Evolutionary conservation across 2,797 vertebrate species (phyloP).

Genomic region (Enteromius paludinosus): DNA sequence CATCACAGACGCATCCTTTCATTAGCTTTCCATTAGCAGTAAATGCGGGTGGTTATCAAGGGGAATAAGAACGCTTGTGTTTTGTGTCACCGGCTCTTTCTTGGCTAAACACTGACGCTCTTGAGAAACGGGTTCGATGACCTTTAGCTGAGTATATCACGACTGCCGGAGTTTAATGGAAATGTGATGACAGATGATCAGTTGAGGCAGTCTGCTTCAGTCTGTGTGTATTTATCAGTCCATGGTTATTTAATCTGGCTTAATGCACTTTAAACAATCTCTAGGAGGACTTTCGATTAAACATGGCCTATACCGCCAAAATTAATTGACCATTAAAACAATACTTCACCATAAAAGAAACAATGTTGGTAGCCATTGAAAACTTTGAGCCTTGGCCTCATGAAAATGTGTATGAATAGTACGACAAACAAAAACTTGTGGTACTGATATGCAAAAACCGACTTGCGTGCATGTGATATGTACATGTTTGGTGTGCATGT

Average conservation of each 20-base stretch:
- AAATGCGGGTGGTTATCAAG: conserved; percentile 19
- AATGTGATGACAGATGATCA: conserved; percentile 27
- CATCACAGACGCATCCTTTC: conserved; percentile 46
- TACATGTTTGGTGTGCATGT: too few species aligned
- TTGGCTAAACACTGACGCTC: conserved; percentile 27
- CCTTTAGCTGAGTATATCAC: conserved; percentile 35
- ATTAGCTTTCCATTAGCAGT: conserved; percentile 48
- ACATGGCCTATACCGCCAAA: neutral
- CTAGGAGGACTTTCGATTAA: neutral
- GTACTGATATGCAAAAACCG: too few species aligned
- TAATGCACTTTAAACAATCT: neutral
- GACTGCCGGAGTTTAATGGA: conserved; percentile 34
- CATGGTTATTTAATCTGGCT: neutral
- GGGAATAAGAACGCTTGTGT: neutral
- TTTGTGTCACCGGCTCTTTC: conserved; percentile 6
- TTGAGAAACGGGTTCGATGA: conserved; percentile 35
- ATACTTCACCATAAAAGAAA: neutral
- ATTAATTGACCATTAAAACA: neutral
- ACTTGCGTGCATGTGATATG: too few species aligned
- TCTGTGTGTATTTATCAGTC: neutral
- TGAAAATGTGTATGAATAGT: too few species aligned
- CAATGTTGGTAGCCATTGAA: neutral
- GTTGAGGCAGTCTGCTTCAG: neutral
- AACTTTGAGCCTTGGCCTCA: neutral
- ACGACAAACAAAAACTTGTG: too few species aligned